Evolutionary conservation across 2,113 vertebrate species (phyloP).

Genomic region (Misgurnus anguillicaudatus): DNA sequence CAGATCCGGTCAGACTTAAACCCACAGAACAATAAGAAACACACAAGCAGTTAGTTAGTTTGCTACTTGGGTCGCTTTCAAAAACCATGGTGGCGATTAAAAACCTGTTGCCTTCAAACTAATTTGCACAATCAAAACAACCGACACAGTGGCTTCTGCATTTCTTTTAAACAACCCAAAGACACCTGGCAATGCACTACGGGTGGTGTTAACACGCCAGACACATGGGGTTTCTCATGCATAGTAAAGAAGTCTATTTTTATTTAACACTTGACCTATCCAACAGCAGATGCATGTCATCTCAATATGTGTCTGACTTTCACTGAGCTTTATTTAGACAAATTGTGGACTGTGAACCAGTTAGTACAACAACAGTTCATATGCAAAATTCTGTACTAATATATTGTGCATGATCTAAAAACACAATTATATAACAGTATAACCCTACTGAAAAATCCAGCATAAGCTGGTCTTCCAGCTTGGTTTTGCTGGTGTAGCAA

Average conservation of each 20-base stretch:
- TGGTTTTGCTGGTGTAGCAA: no score
- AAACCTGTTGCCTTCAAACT: not conserved
- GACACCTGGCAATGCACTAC: not conserved
- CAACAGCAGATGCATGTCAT: not conserved
- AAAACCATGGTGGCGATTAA: not conserved
- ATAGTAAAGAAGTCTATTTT: constrained; percentile 10
- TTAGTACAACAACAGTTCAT: not conserved
- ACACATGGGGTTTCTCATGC: not conserved
- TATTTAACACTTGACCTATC: constrained; percentile 30
- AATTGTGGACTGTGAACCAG: not conserved
- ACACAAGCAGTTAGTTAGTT: not conserved
- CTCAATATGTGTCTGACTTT: constrained; percentile 45
- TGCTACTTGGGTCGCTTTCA: not conserved
- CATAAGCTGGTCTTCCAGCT: no score
- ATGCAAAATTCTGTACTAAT: no score
- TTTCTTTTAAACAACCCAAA: not conserved
- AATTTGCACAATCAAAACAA: not conserved
- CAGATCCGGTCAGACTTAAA: not conserved
- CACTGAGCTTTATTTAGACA: constrained; percentile 42
- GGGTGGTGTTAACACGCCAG: not conserved
- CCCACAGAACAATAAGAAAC: not conserved
- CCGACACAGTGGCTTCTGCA: no score
- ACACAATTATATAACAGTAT: no score
- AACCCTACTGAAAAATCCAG: no score
- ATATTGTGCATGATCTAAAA: no score